Evolutionary conservation across 37 sponge, comb jelly and placozoan genomes (phyloP), one percentile per base, ranked within the genome.

Genomic region (Beroe ovata): DNA sequence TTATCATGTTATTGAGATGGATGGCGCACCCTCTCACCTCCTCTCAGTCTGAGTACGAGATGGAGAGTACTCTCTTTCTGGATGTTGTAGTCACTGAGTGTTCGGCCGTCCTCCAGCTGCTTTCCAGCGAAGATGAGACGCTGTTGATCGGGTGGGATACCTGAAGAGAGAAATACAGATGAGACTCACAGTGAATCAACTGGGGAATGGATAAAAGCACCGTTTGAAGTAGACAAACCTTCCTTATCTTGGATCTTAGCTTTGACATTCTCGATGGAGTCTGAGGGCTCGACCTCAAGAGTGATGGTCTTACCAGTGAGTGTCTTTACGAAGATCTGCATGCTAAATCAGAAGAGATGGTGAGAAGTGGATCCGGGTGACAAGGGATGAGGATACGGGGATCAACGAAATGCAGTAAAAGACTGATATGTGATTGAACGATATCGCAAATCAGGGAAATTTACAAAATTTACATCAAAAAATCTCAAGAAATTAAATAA

Each of bases 101-200:
- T 96, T 0, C 94, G 91, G 0, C 95, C 96, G 91, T 99, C 99
- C 92, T 99, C 99, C 22, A 99, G 93, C 92, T 96, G 95, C 88
- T 96, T 96, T 8, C 99, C 96, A 91, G 99, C 96, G 94, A 96
- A 99, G 35, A 96, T 95, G 58, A 99, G 90, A 11, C 99, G 91
- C 64, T 99, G 99, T 64, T 96, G 95, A 64, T 96, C 96, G 58
- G 95, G 94, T 19, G 96, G 96, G 40, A 99, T 96, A 21, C 99
- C 90, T 92, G 59, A 66, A 18, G 16, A 30, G 37, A 4, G 63
- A 25, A 16, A 61, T n/a, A n/a, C n/a, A n/a, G n/a, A n/a, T n/a
- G n/a, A n/a, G n/a, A n/a, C n/a, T n/a, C n/a, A n/a, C n/a, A n/a
- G n/a, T n/a, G n/a, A n/a, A n/a, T n/a, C n/a, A n/a, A n/a, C n/a